Evolutionary conservation across 2,888 invertebrate genomes (phyloP).

Genomic region (Leptopilina myrica): DNA sequence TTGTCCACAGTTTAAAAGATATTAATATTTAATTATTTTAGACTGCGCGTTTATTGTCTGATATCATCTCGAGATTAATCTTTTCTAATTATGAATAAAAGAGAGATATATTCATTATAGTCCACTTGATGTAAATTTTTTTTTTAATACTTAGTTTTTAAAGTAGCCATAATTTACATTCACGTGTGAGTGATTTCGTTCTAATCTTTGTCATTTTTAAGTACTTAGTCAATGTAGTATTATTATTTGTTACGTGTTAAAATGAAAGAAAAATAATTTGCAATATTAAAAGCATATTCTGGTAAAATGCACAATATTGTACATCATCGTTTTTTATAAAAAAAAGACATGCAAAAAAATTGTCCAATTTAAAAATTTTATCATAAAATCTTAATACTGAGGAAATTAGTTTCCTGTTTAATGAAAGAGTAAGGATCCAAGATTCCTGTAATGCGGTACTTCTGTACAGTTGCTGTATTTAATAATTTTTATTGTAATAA

Average conservation of each 20-base stretch:
- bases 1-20: not conserved
- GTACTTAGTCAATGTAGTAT: conserved; percentile 38
- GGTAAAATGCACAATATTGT: not conserved
- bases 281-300: not conserved
- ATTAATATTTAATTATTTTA: conserved; percentile 1
- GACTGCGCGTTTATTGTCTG: not conserved
- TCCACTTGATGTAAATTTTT: conserved; percentile 4
- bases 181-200: not conserved
- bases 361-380: not conserved
- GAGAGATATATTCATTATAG: conserved; percentile 5
- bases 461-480: conserved; percentile 8
- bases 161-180: not conserved
- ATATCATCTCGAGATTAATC: conserved; percentile 2
- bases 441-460: not conserved
- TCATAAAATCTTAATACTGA: not conserved
- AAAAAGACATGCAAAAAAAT: not conserved
- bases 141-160: not conserved
- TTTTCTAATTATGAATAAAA: not conserved
- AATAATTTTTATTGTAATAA: conserved; percentile 27
- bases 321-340: not conserved
- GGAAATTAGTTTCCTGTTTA: not conserved
- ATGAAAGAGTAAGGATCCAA: conserved; percentile 1
- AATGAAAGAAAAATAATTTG: not conserved
- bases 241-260: conserved; percentile 22
- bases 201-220: conserved; percentile 13